A percentile compares a stretch with the other conserved stretches of the same genome.
Conservation (phyloP, 2,113 vertebrate genomes). For the Accipiter cooperii region DNA sequence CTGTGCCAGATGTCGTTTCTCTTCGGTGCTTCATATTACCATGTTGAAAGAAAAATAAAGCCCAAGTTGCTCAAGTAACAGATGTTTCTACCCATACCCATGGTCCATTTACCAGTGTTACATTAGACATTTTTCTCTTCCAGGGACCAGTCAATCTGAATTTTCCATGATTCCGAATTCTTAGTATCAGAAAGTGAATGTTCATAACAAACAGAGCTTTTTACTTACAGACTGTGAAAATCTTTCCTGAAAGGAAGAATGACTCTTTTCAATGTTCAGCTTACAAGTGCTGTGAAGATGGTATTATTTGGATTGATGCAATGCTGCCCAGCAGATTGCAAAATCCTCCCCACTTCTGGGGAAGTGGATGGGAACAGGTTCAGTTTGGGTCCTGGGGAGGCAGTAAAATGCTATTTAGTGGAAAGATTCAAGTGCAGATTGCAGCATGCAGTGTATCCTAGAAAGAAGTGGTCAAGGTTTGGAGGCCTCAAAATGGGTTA, state of each 20-base stretch:
- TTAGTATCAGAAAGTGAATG: background rate
- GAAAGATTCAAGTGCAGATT: background rate
- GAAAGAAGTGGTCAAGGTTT: background rate
- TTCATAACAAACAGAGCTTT: background rate
- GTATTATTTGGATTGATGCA: background rate
- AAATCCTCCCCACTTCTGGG: background rate
- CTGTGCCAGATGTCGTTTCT: background rate
- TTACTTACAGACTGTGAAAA: background rate
- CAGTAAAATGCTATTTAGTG: background rate
- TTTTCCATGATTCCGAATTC: background rate
- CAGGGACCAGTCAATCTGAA: background rate
- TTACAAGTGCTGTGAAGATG: background rate
- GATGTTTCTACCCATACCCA: conserved; percentile 12
- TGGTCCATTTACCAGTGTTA: background rate
- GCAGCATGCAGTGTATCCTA: rapidly evolving
- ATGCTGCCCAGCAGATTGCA: background rate
- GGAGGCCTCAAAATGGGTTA: background rate
- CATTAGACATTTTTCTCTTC: background rate
- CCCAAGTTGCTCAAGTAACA: background rate
- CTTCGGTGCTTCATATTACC: background rate
- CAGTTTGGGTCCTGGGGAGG: background rate
- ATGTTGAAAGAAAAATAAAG: background rate
- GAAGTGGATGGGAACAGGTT: background rate
- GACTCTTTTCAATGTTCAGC: background rate
- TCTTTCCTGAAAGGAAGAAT: background rate